Percentiles rank a stretch among this genome's conserved stretches.
phyloP scores from a whole-genome alignment of 1,140 invertebrate genomes.

The Zophobas atratus region DNA sequence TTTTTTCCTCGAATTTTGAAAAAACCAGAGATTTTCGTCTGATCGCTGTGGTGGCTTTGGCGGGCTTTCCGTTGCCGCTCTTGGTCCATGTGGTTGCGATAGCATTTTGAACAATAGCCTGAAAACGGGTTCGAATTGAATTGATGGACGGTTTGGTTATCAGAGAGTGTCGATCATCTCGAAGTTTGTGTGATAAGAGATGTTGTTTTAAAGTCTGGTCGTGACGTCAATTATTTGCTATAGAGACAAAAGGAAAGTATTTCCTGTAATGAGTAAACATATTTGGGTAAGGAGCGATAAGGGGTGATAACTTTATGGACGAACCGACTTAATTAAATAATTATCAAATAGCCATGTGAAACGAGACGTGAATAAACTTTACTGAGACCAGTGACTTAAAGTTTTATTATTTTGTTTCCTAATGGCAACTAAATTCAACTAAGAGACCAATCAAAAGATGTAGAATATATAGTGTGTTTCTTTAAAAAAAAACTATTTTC shows the following conservation, averaged over 20 bases:
- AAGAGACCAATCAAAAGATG: too few species aligned
- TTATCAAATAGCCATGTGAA: too few species aligned
- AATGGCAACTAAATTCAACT: too few species aligned
- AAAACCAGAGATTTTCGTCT: slow-evolving; percentile 71
- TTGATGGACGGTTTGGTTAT: not conserved
- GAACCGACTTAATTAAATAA: too few species aligned
- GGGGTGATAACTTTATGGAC: too few species aligned
- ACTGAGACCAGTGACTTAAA: too few species aligned
- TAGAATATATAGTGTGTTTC: too few species aligned
- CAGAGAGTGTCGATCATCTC: not conserved
- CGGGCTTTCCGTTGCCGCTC: slow-evolving; percentile 72
- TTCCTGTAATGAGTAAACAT: not conserved
- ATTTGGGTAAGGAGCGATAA: not conserved
- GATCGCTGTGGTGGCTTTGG: slow-evolving; percentile 48
- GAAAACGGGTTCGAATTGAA: not conserved
- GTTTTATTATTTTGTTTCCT: too few species aligned
- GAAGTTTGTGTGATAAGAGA: slow-evolving; percentile 13
- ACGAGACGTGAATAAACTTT: too few species aligned
- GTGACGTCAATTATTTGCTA: too few species aligned
- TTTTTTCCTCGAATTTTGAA: slow-evolving; percentile 90
- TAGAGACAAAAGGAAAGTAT: not conserved
- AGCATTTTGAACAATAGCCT: slow-evolving; percentile 96
- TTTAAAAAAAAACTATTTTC: too few species aligned
- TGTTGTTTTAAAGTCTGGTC: too few species aligned
- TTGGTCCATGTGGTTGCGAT: slow-evolving; percentile 78